Percentiles rank a stretch among this genome's conserved stretches.
phyloP scores from a whole-genome alignment of 2,113 vertebrate genomes.

The Cheirogaleus medius region DNA sequence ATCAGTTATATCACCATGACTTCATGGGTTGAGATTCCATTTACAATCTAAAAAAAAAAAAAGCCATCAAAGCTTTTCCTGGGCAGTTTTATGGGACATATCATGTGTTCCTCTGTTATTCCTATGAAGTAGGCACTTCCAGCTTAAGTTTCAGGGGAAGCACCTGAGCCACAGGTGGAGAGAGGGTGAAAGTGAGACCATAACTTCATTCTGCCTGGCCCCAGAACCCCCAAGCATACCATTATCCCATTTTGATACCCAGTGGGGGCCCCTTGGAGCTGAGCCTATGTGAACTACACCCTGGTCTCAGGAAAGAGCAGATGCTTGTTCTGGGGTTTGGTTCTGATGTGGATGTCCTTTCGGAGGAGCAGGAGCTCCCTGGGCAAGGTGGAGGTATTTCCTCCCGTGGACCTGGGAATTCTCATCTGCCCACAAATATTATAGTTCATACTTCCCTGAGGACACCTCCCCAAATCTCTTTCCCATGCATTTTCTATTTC shows the following conservation, averaged over 20 bases:
- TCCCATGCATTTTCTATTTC: background rate
- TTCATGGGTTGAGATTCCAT: background rate
- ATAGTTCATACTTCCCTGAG: background rate
- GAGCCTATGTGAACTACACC: background rate
- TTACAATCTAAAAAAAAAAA: background rate
- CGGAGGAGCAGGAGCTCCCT: background rate
- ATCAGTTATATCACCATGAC: background rate
- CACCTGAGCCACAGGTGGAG: accelerated
- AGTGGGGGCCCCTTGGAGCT: background rate
- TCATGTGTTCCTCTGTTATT: background rate
- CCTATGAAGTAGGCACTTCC: accelerated
- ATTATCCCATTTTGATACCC: background rate
- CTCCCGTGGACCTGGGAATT: background rate
- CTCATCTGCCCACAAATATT: background rate
- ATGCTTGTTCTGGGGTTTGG: background rate
- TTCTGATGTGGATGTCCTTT: background rate
- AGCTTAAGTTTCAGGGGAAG: background rate
- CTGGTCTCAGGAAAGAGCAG: background rate
- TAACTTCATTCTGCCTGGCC: background rate
- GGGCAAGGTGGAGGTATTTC: background rate
- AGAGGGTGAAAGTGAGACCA: accelerated
- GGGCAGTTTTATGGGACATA: background rate
- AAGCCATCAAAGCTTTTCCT: background rate
- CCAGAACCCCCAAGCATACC: background rate
- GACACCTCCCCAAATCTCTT: no score